Base-by-base conservation (phyloP, 2,888 invertebrate species). In the Mechanitis mazaeus region DNA sequence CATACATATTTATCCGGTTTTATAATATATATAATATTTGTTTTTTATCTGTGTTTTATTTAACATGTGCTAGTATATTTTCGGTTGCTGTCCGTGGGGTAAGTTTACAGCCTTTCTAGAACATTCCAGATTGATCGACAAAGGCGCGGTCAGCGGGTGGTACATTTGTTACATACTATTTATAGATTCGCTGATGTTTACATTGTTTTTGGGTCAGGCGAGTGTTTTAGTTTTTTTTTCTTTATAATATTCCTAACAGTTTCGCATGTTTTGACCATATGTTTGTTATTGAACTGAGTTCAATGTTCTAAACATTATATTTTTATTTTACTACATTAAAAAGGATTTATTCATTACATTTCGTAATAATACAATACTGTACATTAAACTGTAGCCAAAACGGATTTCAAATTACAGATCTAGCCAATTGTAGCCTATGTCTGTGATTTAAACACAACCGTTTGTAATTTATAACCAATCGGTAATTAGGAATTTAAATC, bases 101-200 rank as follows among this genome's bases (percentile, higher is more conserved):
- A 7, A n/a, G 50, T 50, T n/a, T 47, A n/a, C 4, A 20, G 47
- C 2, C 28, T 47, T 6, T n/a, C 47, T 35, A 35, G 35, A 47
- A 47, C n/a, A n/a, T 47, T 20, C 47, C 38, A 55, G 62, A 56
- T 59, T 59, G 56, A 56, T 59, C 45, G 45, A 46, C 53, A 58
- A 71, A 71, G 73, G 77, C 70, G 70, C 64, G 72, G 70, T 61
- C 58, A 58, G 67, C 60, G 68, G 69, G 69, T 59, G 71, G 69
- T 64, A 70, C 73, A 79, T 77, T 79, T 79, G 79, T 79, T 78
- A 76, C 77, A 69, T 70, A 64, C 73, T 77, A 78, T 74, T 77
- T 76, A 73, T 76, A 76, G 70, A 58, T 28, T 57, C 63, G 56
- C 59, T 54, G 59, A 56, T 58, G 63, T 59, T 63, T 61, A 60